phyloP scores from a whole-genome alignment of 2,888 invertebrate genomes.

The Melanostoma scalare region DNA sequence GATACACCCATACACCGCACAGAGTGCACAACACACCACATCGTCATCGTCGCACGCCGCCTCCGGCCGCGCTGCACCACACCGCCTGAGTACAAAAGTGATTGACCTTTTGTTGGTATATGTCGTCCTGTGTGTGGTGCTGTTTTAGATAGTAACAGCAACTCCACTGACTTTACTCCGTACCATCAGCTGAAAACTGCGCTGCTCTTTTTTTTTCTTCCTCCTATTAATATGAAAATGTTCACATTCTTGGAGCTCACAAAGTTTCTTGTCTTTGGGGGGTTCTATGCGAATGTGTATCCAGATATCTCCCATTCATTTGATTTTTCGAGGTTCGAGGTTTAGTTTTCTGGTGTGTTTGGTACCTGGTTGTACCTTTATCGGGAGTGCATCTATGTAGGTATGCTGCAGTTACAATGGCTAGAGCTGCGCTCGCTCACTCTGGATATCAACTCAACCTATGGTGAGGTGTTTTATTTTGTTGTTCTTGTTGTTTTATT shows the following conservation, averaged over 20 bases:
- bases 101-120: slow-evolving; percentile 72
- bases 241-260: slow-evolving; percentile 60
- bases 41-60: neutral
- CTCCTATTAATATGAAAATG: slow-evolving; percentile 45
- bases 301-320: slow-evolving; percentile 63
- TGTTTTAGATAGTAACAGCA: slow-evolving; percentile 43
- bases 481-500: slow-evolving; percentile 41
- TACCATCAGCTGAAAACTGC: slow-evolving; percentile 49
- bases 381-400: slow-evolving; percentile 67
- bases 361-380: slow-evolving; percentile 52
- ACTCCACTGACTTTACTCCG: slow-evolving; percentile 16
- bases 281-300: slow-evolving; percentile 66
- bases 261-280: slow-evolving; percentile 66
- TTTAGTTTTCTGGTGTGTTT: slow-evolving; percentile 31
- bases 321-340: slow-evolving; percentile 63
- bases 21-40: neutral
- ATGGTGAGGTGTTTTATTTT: slow-evolving; percentile 46
- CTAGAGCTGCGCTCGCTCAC: neutral
- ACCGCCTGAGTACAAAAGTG: slow-evolving; percentile 69
- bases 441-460: slow-evolving; percentile 42
- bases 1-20: slow-evolving; percentile 46
- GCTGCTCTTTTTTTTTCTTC: slow-evolving; percentile 31
- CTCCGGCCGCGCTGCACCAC: neutral
- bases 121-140: slow-evolving; percentile 68
- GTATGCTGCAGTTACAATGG: slow-evolving; percentile 54